Percentiles rank a stretch among this genome's conserved stretches.
Conservation (phyloP, 2,113 vertebrate genomes). For the Neodontobutis hainanensis region DNA sequence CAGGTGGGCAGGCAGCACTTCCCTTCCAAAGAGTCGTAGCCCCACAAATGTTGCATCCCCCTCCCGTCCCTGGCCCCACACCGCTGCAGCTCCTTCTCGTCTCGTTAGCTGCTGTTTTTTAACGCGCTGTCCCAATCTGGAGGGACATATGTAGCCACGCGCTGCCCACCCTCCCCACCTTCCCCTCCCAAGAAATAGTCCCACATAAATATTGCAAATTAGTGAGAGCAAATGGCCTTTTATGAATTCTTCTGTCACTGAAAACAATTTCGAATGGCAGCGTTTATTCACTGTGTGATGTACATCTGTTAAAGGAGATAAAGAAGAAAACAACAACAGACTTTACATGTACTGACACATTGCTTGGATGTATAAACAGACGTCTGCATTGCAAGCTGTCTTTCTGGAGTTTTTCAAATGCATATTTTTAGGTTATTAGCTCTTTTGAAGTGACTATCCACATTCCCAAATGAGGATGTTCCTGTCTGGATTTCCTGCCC, state of each 20-base stretch:
- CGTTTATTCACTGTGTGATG: conserved; percentile 63
- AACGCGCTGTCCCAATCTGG: conserved; percentile 67
- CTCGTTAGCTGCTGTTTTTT: conserved; percentile 70
- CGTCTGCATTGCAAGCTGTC: conserved; percentile 1
- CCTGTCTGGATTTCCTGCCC: conserved; percentile 40
- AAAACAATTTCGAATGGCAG: conserved; percentile 49
- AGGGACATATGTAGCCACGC: conserved; percentile 67
- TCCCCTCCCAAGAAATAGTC: conserved; percentile 67
- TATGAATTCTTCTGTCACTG: conserved; percentile 74
- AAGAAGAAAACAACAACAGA: conserved; percentile 54
- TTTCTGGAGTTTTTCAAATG: neutral
- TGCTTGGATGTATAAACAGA: conserved; percentile 9
- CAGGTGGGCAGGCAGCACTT: conserved; percentile 74
- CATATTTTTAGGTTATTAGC: neutral
- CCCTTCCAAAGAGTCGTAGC: conserved; percentile 74
- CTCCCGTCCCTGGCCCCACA: conserved; percentile 16
- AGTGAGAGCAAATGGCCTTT: conserved; percentile 72
- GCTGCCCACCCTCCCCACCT: conserved; percentile 22
- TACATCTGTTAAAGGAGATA: conserved; percentile 69
- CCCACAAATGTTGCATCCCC: conserved; percentile 68
- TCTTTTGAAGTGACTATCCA: neutral
- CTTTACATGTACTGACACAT: conserved; percentile 18
- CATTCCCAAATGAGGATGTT: conserved; percentile 33
- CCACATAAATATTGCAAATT: conserved; percentile 73
- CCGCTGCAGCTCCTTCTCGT: conserved; percentile 41